phyloP scores from a whole-genome alignment of 2,888 invertebrate species.

The Hirtodrosophila alboralis region DNA sequence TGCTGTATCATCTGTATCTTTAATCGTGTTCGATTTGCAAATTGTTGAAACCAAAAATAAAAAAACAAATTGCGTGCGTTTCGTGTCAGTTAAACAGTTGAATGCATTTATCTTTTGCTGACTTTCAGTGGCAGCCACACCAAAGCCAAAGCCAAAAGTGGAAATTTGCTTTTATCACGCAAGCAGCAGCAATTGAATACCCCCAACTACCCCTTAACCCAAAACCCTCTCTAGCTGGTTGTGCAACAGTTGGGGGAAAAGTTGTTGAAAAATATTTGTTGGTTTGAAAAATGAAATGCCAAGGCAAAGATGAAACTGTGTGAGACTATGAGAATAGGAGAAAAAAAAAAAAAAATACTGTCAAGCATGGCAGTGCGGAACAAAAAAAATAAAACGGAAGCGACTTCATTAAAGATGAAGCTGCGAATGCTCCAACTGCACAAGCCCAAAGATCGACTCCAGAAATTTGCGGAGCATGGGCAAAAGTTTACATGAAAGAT shows the following conservation, averaged over 20 bases:
- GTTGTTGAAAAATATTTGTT: conserved; percentile 50
- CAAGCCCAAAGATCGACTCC: conserved; percentile 61
- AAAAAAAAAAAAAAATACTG: conserved; percentile 17
- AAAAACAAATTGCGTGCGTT: conserved; percentile 36
- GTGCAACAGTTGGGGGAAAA: conserved; percentile 68
- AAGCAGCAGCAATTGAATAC: conserved; percentile 43
- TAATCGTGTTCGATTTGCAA: conserved; percentile 26
- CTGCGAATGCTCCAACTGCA: conserved; percentile 9
- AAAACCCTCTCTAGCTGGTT: conserved; percentile 3
- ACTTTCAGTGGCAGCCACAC: conserved; percentile 33
- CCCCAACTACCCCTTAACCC: neutral
- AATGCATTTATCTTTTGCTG: conserved; percentile 48
- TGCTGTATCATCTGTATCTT: conserved; percentile 16
- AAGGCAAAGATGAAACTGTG: conserved; percentile 50
- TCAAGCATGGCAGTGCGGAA: conserved; percentile 9
- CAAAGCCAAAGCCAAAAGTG: conserved; percentile 53
- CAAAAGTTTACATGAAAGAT: conserved; percentile 77
- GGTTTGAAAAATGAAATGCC: conserved; percentile 44
- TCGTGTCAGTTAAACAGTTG: conserved; percentile 37
- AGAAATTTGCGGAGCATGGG: conserved; percentile 22
- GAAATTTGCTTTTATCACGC: conserved; percentile 76
- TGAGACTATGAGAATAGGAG: conserved; percentile 25
- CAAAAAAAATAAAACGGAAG: conserved; percentile 38
- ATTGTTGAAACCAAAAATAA: conserved; percentile 23
- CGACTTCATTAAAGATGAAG: conserved; percentile 70